These are phyloP conservation scores for Diaphora mendica DNA, from an alignment of 2,888 invertebrate genomes.

Conservation along the genomic window DNA sequence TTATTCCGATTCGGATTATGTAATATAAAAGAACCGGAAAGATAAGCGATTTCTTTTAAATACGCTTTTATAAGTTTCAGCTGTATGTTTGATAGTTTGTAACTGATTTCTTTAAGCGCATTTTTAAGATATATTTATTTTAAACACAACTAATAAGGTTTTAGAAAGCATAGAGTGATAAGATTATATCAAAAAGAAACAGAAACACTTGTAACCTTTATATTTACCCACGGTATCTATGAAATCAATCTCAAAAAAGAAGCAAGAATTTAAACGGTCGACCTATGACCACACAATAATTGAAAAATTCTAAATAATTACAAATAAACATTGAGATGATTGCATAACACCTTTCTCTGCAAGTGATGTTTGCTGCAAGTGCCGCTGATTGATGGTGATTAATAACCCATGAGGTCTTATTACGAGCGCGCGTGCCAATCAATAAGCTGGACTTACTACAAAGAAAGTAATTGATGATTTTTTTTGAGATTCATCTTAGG, in stretches of 20 bases:
- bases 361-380: slow-evolving; percentile 13
- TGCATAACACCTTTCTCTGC: slow-evolving; percentile 52
- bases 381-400: slow-evolving; percentile 56
- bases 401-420: slow-evolving; percentile 41
- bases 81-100: too few relatives aligned
- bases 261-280: slow-evolving; percentile 39
- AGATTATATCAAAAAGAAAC: background rate
- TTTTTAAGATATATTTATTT: too few relatives aligned
- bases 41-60: too few relatives aligned
- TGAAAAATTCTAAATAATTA: slow-evolving; percentile 48
- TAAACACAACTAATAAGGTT: too few relatives aligned
- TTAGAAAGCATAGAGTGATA: background rate
- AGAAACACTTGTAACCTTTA: background rate
- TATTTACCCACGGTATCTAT: slow-evolving; percentile 6
- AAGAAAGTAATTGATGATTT: slow-evolving; percentile 13
- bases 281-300: slow-evolving; percentile 47
- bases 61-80: too few relatives aligned
- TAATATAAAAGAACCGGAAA: too few relatives aligned
- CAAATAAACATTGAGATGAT: slow-evolving; percentile 36
- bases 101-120: too few relatives aligned
- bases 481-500: background rate
- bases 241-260: slow-evolving; percentile 21
- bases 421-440: slow-evolving; percentile 53
- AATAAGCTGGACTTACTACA: slow-evolving; percentile 22
- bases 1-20: too few relatives aligned